A percentile compares a stretch with the other conserved stretches of the same genome.
These are phyloP conservation scores for Encarsia formosa DNA, from an alignment of 2,888 invertebrate species.

Conservation along the genomic window DNA sequence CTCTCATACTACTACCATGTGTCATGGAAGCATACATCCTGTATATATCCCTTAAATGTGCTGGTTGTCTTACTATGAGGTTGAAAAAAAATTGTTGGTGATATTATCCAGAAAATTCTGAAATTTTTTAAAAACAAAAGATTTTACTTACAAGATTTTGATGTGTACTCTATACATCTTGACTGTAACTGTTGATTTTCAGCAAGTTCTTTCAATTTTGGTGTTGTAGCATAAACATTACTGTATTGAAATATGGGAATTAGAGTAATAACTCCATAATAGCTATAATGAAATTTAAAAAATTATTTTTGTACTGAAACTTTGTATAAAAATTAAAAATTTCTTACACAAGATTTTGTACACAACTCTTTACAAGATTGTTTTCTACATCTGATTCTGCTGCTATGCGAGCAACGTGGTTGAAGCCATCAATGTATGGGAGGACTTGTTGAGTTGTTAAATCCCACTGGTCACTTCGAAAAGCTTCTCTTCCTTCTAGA, in stretches of 20 bases:
- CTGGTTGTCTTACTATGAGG: slow-evolving; percentile 59
- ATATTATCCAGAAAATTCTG: background rate
- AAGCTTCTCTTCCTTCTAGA: slow-evolving; percentile 62
- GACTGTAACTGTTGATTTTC: slow-evolving; percentile 65
- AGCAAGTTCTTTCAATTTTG: slow-evolving; percentile 66
- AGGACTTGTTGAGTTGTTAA: slow-evolving; percentile 88
- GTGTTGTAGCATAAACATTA: slow-evolving; percentile 79
- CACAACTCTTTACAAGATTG: slow-evolving; percentile 88
- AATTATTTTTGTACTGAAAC: slow-evolving; percentile 1
- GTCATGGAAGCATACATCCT: slow-evolving; percentile 73
- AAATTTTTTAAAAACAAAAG: background rate
- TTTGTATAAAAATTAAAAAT: background rate
- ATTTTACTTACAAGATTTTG: slow-evolving; percentile 60
- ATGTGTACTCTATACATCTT: slow-evolving; percentile 69
- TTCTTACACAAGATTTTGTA: slow-evolving; percentile 82
- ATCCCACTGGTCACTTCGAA: slow-evolving; percentile 79
- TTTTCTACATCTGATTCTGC: slow-evolving; percentile 88
- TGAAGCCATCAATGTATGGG: slow-evolving; percentile 87
- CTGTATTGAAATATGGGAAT: slow-evolving; percentile 81
- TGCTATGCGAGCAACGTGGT: slow-evolving; percentile 87
- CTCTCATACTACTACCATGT: slow-evolving; percentile 71
- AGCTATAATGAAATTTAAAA: slow-evolving; percentile 43
- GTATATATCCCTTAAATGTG: slow-evolving; percentile 68
- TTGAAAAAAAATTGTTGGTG: slow-evolving; percentile 1
- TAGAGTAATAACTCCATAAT: slow-evolving; percentile 70